These are phyloP conservation scores for Cnemophilus loriae DNA, from an alignment of 2,113 vertebrate species.

Conservation along the genomic window DNA sequence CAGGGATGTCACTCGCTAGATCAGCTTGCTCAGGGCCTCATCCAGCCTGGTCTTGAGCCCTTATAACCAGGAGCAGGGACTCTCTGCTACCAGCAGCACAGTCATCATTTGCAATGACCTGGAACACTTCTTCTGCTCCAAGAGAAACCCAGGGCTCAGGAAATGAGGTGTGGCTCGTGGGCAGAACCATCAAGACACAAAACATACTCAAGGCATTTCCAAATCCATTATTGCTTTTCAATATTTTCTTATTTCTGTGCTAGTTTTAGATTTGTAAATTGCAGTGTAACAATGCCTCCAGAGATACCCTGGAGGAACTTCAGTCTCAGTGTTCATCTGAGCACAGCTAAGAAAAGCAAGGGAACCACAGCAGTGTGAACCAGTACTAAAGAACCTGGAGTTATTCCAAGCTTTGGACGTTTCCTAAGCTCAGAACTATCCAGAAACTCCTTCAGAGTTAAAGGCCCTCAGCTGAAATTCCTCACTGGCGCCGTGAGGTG, in stretches of 20 bases:
- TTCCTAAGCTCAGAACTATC: not conserved
- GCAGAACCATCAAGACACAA: not conserved
- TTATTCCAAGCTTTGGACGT: not conserved
- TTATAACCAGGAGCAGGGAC: not conserved
- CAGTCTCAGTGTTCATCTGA: not conserved
- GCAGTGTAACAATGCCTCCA: not conserved
- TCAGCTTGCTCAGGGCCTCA: not conserved
- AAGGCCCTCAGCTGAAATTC: not conserved
- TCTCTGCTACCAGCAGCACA: not conserved
- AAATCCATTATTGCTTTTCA: not conserved
- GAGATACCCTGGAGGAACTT: not conserved
- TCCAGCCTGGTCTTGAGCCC: no score
- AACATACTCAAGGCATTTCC: not conserved
- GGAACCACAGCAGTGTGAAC: not conserved
- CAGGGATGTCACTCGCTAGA: not conserved
- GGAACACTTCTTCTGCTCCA: not conserved
- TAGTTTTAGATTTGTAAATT: not conserved
- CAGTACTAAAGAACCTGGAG: not conserved
- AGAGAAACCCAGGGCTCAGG: not conserved
- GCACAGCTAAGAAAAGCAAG: not conserved
- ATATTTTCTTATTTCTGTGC: not conserved
- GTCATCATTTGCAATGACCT: not conserved
- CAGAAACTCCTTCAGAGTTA: not conserved
- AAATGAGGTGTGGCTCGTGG: not conserved
- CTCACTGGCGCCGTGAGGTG: rapidly evolving